Percentiles rank a stretch among this genome's conserved stretches.
Evolutionary conservation across 2,888 invertebrate genomes (phyloP).

Genomic region (Poecilus cupreus): DNA sequence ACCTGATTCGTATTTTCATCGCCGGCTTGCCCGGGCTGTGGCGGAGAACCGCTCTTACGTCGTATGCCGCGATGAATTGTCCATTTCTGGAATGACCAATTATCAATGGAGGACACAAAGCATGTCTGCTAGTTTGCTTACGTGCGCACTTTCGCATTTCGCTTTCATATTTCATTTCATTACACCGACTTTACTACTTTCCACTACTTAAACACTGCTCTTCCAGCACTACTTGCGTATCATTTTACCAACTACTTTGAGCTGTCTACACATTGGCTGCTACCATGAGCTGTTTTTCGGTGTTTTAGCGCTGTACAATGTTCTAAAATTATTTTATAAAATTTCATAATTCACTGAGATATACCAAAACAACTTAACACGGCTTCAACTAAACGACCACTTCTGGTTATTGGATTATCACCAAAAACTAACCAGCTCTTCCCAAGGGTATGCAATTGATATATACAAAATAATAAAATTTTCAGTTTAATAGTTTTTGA

Average conservation of each 20-base stretch:
- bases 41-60: conserved; percentile 80
- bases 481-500: too few species aligned
- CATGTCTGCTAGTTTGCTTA: not conserved
- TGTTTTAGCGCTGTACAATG: too few species aligned
- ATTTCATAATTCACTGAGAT: too few species aligned
- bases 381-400: too few species aligned
- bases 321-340: not conserved
- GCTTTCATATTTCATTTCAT: too few species aligned
- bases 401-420: too few species aligned
- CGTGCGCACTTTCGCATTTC: conserved; percentile 1
- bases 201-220: not conserved
- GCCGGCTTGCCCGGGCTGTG: conserved; percentile 74
- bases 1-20: conserved; percentile 76
- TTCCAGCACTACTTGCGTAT: not conserved
- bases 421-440: too few species aligned
- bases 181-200: not conserved
- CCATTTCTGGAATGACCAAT: conserved; percentile 81
- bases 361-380: too few species aligned
- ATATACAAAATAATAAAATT: too few species aligned
- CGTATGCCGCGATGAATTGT: conserved; percentile 87
- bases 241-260: conserved; percentile 21
- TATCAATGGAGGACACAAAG: conserved; percentile 26
- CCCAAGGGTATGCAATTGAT: too few species aligned
- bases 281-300: too few species aligned
- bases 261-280: not conserved